Conservation (phyloP, 2,888 invertebrate species). For the Sipha maydis region DNA sequence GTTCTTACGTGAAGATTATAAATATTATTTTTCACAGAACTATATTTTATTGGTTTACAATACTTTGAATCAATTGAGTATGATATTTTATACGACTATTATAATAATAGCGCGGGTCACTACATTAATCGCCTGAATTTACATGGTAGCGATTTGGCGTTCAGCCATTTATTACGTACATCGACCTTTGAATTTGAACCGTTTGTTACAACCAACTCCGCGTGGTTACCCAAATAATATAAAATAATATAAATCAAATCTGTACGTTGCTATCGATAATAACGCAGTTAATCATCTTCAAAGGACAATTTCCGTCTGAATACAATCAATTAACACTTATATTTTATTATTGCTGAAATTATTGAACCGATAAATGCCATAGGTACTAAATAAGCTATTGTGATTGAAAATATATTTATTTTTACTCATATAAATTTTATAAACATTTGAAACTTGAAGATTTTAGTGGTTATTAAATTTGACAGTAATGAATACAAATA, state of each 20-base stretch:
- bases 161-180: conserved; percentile 2
- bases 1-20: no score
- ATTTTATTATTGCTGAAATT: background rate
- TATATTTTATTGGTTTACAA: background rate
- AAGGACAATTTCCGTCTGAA: background rate
- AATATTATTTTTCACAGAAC: background rate
- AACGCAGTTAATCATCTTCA: conserved; percentile 13
- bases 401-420: background rate
- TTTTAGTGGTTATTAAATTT: no score
- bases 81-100: background rate
- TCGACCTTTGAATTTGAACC: conserved; percentile 36
- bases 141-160: conserved; percentile 44
- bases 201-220: background rate
- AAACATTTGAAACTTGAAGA: no score
- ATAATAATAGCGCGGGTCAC: background rate
- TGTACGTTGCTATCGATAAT: background rate
- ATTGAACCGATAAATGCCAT: background rate
- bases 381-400: background rate
- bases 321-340: background rate
- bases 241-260: conserved; percentile 43
- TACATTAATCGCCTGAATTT: conserved; percentile 20
- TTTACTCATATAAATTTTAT: no score
- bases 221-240: background rate
- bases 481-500: no score
- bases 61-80: no score